Conservation (phyloP, 2,797 vertebrate species). For the Tiaroga cobitis region DNA sequence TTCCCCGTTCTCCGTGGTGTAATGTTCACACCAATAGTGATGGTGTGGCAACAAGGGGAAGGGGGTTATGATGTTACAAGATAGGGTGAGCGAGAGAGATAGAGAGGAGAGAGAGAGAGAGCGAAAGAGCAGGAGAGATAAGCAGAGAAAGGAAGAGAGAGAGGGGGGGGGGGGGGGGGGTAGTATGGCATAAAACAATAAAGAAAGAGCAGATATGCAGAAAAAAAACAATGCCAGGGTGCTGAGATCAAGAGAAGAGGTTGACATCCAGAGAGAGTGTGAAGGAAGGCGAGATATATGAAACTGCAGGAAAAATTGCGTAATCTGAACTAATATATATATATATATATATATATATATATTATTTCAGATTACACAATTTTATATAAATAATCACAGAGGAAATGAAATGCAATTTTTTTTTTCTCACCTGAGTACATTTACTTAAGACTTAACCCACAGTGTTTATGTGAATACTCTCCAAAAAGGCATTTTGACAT, state of each 20-base stretch:
- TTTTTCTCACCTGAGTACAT: too few species aligned
- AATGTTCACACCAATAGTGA: slow-evolving; percentile 18
- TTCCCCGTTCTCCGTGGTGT: slow-evolving; percentile 14
- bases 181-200: slow-evolving; percentile 16
- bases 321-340: neutral
- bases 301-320: neutral
- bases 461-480: too few species aligned
- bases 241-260: slow-evolving; percentile 22
- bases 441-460: too few species aligned
- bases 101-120: neutral
- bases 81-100: neutral
- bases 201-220: neutral
- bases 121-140: slow-evolving; percentile 10
- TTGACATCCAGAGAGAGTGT: slow-evolving; percentile 2
- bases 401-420: too few species aligned
- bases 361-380: too few species aligned
- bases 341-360: too few species aligned
- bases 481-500: too few species aligned
- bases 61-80: slow-evolving; percentile 42
- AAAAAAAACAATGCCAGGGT: slow-evolving; percentile 15
- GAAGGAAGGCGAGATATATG: slow-evolving; percentile 8
- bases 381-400: too few species aligned
- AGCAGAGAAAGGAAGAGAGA: neutral
- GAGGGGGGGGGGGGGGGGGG: neutral
- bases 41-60: slow-evolving; percentile 1